These are phyloP conservation scores for Pseudoatta argentina DNA, from an alignment of 1,140 invertebrate species.

Conservation along the genomic window DNA sequence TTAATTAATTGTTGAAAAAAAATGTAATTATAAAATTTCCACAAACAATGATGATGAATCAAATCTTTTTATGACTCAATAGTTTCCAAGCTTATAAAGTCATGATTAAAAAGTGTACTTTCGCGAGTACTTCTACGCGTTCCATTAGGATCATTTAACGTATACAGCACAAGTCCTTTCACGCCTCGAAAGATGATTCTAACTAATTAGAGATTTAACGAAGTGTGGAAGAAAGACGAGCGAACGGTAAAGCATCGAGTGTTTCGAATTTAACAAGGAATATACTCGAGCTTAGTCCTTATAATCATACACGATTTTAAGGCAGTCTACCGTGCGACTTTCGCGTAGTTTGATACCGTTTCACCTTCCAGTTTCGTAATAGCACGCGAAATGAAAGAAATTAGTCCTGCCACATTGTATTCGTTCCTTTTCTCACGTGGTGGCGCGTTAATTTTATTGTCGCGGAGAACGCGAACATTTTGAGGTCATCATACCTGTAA, in stretches of 20 bases:
- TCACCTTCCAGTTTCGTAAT: slow-evolving; percentile 65
- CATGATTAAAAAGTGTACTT: not conserved
- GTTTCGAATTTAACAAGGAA: not conserved
- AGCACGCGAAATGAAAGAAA: slow-evolving; percentile 55
- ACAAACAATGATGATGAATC: not conserved
- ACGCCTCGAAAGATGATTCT: slow-evolving; percentile 14
- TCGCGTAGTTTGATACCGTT: slow-evolving; percentile 49
- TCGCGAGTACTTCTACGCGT: not conserved
- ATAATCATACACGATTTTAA: slow-evolving; percentile 1
- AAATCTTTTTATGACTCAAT: not conserved
- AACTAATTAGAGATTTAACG: slow-evolving; percentile 48
- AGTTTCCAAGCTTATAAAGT: not conserved
- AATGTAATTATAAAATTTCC: not conserved
- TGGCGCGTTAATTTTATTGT: slow-evolving; percentile 42
- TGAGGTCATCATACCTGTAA: slow-evolving; percentile 17
- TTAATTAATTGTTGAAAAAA: not conserved
- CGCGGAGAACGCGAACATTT: slow-evolving; percentile 19
- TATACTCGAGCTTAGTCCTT: not conserved
- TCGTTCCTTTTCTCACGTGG: slow-evolving; percentile 38
- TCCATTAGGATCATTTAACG: slow-evolving; percentile 1
- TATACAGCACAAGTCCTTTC: slow-evolving; percentile 13
- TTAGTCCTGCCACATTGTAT: slow-evolving; percentile 29
- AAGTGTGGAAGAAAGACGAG: slow-evolving; percentile 42
- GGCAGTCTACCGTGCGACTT: slow-evolving; percentile 16
- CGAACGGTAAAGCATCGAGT: slow-evolving; percentile 14